These are phyloP conservation scores for Dynastes hyllus DNA, from an alignment of 2,888 invertebrate genomes.

Conservation along the genomic window DNA sequence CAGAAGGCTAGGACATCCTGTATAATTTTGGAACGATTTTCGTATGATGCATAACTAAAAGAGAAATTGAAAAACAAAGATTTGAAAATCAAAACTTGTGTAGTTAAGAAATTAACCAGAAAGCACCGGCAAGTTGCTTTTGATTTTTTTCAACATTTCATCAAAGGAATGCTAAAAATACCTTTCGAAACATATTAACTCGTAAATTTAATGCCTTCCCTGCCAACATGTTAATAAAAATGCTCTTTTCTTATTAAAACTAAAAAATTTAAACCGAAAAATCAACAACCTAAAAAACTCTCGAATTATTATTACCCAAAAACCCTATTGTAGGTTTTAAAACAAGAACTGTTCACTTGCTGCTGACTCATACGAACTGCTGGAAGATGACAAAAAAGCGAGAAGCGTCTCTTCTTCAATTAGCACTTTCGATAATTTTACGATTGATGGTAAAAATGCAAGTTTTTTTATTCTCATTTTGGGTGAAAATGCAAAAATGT, in stretches of 20 bases:
- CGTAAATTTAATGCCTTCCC: no score
- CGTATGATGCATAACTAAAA: no score
- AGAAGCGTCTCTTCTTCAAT: background rate
- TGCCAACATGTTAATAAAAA: background rate
- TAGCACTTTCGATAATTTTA: conserved; percentile 30
- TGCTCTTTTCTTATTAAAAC: background rate
- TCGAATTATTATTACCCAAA: conserved; percentile 23
- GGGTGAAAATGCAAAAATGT: conserved; percentile 7
- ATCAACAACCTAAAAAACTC: conserved; percentile 9
- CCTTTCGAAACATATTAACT: no score
- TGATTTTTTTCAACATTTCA: no score
- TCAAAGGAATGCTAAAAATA: no score
- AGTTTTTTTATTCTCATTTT: background rate
- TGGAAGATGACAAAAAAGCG: background rate
- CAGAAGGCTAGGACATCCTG: no score
- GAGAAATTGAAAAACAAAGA: no score
- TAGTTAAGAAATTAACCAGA: no score
- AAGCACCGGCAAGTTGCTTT: no score
- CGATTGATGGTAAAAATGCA: conserved; percentile 21
- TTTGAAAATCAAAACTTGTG: no score
- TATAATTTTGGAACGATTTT: no score
- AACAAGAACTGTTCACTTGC: background rate
- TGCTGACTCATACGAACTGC: background rate
- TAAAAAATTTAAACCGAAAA: conserved; percentile 4
- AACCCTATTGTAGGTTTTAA: conserved; percentile 30